Evolutionary conservation across 2,888 invertebrate species (phyloP), one percentile per base, ranked within the genome.

Genomic region (Drosophila multiciliata): DNA sequence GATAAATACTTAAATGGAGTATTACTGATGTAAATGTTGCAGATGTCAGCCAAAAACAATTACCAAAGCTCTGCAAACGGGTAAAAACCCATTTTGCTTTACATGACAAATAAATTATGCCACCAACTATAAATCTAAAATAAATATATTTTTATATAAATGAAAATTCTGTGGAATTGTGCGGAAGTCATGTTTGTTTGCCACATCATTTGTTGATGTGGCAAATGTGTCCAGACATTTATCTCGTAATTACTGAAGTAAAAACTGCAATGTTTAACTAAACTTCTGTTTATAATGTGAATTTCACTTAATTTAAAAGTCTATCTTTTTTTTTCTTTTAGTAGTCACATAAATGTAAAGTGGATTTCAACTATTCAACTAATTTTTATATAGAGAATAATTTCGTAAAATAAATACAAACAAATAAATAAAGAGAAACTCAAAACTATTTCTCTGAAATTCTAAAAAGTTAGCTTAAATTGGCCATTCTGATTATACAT

Each of bases 51-150:
- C 29, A 32, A 11, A 15, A 55, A 17, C 20, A 57, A 61, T 32
- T 35, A 23, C 38, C 64, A 48, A 66, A 63, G 50, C 2, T 38
- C 35, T 42, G 45, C 35, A 26, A 26, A 52, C 35, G 68, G 45
- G 29, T 58, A 66, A 68, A 69, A 66, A 65, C 42, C 66, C 57
- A 45, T 70, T 67, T 55, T 45, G 57, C 23, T 20, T 23, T 59
- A 53, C 7, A 38, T 67, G 62, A 54, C 67, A 75, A 75, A 81
- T 73, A 64, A 55, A 76, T 73, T 71, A 52, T 53, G 57, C 54
- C 63, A 53, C 26, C 40, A 65, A 58, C 73, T 59, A 68, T 70
- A 79, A 82, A 82, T 65, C 79, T 67, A 67, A 73, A 65, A 55
- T 29, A 63, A 54, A 15, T 8, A 8, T 1, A 45, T 8, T 8